phyloP scores from a whole-genome alignment of 2,113 vertebrate species.

The Amphiprion ocellaris region DNA sequence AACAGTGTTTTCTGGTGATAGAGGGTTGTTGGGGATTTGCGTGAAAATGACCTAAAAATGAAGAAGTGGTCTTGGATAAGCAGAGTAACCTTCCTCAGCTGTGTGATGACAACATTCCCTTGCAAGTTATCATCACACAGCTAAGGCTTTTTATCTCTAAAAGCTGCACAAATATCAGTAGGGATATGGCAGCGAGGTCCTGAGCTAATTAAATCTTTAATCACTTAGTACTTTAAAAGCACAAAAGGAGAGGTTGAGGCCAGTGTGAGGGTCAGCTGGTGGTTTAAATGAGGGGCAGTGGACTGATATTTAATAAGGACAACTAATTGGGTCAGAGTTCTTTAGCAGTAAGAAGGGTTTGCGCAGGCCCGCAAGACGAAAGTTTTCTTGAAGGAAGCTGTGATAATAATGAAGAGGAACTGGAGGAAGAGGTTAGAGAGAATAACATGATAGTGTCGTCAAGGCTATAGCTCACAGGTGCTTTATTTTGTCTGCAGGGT shows the following conservation, averaged over 20 bases:
- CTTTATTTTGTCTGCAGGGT: constrained; percentile 33
- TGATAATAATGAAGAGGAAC: constrained; percentile 35
- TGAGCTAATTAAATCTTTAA: constrained; percentile 80
- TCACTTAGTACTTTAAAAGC: constrained; percentile 71
- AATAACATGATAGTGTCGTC: constrained; percentile 36
- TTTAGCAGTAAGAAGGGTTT: constrained; percentile 39
- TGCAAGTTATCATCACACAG: constrained; percentile 28
- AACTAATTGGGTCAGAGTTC: constrained; percentile 72
- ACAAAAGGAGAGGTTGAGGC: constrained; percentile 35
- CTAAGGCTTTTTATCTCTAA: constrained; percentile 38
- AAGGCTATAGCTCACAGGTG: constrained; percentile 22
- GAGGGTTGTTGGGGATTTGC: background rate
- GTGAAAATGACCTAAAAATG: background rate
- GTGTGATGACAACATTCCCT: background rate
- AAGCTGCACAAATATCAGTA: constrained; percentile 61
- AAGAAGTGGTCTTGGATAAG: background rate
- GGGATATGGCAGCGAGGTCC: constrained; percentile 66
- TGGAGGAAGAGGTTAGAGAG: constrained; percentile 9
- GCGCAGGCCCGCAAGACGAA: constrained; percentile 39
- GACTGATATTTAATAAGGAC: constrained; percentile 73
- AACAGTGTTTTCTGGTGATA: background rate
- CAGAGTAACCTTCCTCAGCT: background rate
- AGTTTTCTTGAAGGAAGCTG: constrained; percentile 44
- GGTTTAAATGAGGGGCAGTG: constrained; percentile 61
- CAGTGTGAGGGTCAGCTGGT: constrained; percentile 25